These are phyloP conservation scores for Liasis olivaceus DNA, from an alignment of 2,797 vertebrate species.

Conservation along the genomic window DNA sequence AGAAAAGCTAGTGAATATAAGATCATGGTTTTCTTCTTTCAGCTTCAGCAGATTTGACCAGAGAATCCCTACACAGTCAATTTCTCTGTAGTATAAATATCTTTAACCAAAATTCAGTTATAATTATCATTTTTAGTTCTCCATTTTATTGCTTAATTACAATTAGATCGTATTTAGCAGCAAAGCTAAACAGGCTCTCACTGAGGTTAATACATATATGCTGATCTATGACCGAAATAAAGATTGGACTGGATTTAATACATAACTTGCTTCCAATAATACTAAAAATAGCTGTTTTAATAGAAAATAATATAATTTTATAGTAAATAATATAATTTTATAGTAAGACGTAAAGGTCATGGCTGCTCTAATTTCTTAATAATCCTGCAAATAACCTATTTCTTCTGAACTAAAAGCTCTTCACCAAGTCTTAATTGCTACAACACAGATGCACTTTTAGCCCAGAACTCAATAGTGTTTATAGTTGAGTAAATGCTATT, in stretches of 20 bases:
- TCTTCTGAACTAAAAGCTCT: constrained; percentile 51
- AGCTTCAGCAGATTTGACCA: not conserved
- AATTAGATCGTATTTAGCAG: constrained; percentile 37
- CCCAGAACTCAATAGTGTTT: constrained; percentile 65
- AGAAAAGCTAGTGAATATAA: not conserved
- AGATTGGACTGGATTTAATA: not conserved
- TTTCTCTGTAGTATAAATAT: not conserved
- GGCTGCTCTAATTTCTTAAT: constrained; percentile 28
- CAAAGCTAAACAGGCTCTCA: constrained; percentile 1
- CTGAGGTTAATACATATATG: not conserved
- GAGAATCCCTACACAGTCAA: not conserved
- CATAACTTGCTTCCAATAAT: constrained; percentile 23
- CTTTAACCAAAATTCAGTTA: not conserved
- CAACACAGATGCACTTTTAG: constrained; percentile 55
- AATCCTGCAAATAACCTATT: constrained; percentile 44
- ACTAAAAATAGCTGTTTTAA: constrained; percentile 30
- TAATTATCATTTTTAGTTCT: not conserved
- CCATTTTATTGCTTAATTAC: constrained; percentile 38
- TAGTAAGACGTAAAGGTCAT: constrained; percentile 14
- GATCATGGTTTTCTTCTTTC: not conserved
- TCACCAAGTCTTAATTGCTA: constrained; percentile 67
- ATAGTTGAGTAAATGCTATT: constrained; percentile 28
- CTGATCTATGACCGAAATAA: no score
- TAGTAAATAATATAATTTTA: constrained; percentile 22
- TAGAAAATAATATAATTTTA: constrained; percentile 28